phyloP scores from a whole-genome alignment of 2,113 vertebrate genomes.

The Chionis minor region DNA sequence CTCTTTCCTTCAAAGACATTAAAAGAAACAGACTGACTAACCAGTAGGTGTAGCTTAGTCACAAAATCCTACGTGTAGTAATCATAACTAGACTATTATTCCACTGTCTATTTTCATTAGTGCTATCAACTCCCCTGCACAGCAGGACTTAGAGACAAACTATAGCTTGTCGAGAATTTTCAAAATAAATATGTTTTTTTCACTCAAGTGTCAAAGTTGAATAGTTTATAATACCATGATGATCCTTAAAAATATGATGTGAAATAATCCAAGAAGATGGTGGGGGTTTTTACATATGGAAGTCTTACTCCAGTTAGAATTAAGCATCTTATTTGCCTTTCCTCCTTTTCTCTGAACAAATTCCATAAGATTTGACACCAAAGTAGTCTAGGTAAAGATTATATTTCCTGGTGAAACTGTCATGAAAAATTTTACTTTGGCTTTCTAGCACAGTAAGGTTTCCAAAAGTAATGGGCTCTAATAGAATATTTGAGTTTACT shows the following conservation, averaged over 20 bases:
- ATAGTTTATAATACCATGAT: background rate
- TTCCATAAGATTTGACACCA: background rate
- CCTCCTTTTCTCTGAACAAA: background rate
- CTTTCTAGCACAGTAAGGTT: background rate
- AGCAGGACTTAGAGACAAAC: background rate
- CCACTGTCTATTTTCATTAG: slow-evolving; percentile 27
- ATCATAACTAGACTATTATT: slow-evolving; percentile 35
- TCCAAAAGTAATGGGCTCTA: background rate
- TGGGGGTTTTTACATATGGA: background rate
- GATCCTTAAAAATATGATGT: background rate
- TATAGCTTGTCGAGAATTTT: background rate
- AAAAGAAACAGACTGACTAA: slow-evolving; percentile 8
- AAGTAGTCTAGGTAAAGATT: background rate
- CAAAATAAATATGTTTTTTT: background rate
- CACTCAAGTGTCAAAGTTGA: background rate
- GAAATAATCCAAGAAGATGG: background rate
- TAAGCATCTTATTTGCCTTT: background rate
- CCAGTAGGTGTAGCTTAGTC: slow-evolving; percentile 53
- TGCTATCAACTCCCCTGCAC: background rate
- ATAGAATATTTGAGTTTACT: background rate
- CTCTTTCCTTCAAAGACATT: slow-evolving; percentile 27
- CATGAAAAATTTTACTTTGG: background rate
- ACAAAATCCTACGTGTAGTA: background rate
- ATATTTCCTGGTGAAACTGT: background rate
- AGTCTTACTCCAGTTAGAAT: background rate